Percentiles rank a stretch among this genome's conserved stretches.
Conservation (phyloP, 2,113 vertebrate species). For the Oxyura jamaicensis region DNA sequence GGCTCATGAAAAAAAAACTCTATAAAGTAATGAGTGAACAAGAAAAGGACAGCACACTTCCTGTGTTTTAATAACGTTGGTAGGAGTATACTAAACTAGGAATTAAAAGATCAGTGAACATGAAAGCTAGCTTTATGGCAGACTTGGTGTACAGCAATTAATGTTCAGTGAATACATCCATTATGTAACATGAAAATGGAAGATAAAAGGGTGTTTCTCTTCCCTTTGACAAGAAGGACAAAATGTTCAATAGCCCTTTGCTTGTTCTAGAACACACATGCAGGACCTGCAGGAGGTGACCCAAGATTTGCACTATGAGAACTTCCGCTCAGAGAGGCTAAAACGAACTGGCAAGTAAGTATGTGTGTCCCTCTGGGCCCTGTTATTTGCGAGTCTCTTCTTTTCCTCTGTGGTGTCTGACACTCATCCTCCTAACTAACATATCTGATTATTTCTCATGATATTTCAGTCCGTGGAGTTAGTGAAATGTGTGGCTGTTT, state of each 20-base stretch:
- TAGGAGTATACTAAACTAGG: not conserved
- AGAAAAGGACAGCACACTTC: not conserved
- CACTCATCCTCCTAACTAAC: not conserved
- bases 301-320: slow-evolving; percentile 91
- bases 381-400: not conserved
- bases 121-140: not conserved
- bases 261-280: slow-evolving; percentile 83
- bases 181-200: not conserved
- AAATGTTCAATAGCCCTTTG: not conserved
- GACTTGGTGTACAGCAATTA: not conserved
- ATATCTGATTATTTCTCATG: not conserved
- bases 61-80: not conserved
- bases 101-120: not conserved
- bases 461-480: not conserved
- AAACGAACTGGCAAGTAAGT: slow-evolving; percentile 87
- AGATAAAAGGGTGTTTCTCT: not conserved
- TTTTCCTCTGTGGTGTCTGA: not conserved
- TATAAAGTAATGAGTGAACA: not conserved
- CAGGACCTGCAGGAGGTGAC: slow-evolving; percentile 92
- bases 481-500: not conserved
- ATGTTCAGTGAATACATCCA: not conserved
- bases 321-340: slow-evolving; percentile 90
- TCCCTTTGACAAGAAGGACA: not conserved
- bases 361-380: not conserved
- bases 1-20: not conserved